phyloP scores from a whole-genome alignment of 2,888 invertebrate genomes.

The Drosophila parthenogenetica region DNA sequence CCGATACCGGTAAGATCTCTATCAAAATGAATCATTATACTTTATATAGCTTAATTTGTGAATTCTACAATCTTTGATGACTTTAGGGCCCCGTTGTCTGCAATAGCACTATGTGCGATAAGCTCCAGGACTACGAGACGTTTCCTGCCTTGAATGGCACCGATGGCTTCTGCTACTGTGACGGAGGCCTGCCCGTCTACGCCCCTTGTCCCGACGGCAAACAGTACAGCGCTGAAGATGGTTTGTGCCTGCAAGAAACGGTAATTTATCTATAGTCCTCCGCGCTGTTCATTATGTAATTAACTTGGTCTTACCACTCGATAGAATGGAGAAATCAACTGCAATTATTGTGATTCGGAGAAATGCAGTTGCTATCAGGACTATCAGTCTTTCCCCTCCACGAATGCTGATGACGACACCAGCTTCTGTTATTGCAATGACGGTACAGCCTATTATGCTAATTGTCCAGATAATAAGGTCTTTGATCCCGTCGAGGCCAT shows the following conservation, averaged over 20 bases:
- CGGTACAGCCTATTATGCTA: slow-evolving; percentile 18
- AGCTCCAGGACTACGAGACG: slow-evolving; percentile 10
- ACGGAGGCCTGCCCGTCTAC: slow-evolving; percentile 32
- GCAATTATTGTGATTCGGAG: slow-evolving; percentile 24
- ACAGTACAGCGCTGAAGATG: neutral
- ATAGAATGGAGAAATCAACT: slow-evolving; percentile 15
- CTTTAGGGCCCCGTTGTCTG: slow-evolving; percentile 39
- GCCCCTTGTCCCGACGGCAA: slow-evolving; percentile 22
- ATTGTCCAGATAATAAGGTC: slow-evolving; percentile 23
- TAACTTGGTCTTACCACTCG: too few relatives aligned
- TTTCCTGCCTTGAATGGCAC: slow-evolving; percentile 44
- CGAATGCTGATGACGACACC: slow-evolving; percentile 24
- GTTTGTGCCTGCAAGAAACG: slow-evolving; percentile 10
- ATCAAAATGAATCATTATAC: too few relatives aligned
- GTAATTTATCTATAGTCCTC: slow-evolving; percentile 5
- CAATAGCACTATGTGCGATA: slow-evolving; percentile 31
- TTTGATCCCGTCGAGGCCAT: slow-evolving; percentile 7
- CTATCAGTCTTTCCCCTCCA: slow-evolving; percentile 16
- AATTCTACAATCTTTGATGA: neutral
- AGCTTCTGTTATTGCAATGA: slow-evolving; percentile 40
- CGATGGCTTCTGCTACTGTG: slow-evolving; percentile 72
- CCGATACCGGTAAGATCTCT: slow-evolving; percentile 17
- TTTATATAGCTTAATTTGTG: too few relatives aligned
- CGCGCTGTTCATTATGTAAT: too few relatives aligned
- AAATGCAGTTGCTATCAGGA: slow-evolving; percentile 23